A percentile compares a stretch with the other conserved stretches of the same genome.
Evolutionary conservation across 2,888 invertebrate species (phyloP).

Genomic region (Caenorhabditis sp.): DNA sequence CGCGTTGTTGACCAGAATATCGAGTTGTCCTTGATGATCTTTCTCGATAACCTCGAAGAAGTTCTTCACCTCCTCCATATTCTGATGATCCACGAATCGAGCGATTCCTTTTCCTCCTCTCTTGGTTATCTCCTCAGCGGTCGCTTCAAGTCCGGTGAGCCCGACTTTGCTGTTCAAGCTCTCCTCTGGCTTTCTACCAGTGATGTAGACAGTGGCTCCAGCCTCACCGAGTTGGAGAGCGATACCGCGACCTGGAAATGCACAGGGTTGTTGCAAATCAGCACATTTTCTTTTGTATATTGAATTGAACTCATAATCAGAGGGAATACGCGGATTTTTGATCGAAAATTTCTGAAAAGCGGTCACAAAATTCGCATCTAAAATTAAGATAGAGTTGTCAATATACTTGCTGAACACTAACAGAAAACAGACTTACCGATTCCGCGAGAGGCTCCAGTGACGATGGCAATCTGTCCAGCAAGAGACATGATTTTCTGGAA

Average conservation of each 20-base stretch:
- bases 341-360: too few relatives aligned
- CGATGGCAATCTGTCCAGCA: conserved; percentile 74
- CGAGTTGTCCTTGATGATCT: conserved; percentile 64
- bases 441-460: conserved; percentile 78
- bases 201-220: conserved; percentile 77
- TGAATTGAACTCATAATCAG: too few relatives aligned
- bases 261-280: too few relatives aligned
- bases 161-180: conserved; percentile 62
- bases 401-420: too few relatives aligned
- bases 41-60: conserved; percentile 66
- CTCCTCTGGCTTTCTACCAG: conserved; percentile 69
- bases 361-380: too few relatives aligned
- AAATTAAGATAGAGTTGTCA: too few relatives aligned
- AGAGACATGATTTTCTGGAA: conserved; percentile 46
- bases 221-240: conserved; percentile 75
- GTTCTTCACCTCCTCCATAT: conserved; percentile 71
- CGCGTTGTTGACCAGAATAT: conserved; percentile 76
- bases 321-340: too few relatives aligned
- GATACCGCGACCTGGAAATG: conserved; percentile 72
- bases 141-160: conserved; percentile 48
- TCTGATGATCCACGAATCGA: conserved; percentile 66
- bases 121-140: conserved; percentile 68
- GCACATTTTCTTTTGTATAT: too few relatives aligned
- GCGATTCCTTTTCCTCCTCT: conserved; percentile 71
- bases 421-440: conserved; percentile 62